Conservation (phyloP, 2,797 vertebrate species). For the Gallirallus australis region DNA sequence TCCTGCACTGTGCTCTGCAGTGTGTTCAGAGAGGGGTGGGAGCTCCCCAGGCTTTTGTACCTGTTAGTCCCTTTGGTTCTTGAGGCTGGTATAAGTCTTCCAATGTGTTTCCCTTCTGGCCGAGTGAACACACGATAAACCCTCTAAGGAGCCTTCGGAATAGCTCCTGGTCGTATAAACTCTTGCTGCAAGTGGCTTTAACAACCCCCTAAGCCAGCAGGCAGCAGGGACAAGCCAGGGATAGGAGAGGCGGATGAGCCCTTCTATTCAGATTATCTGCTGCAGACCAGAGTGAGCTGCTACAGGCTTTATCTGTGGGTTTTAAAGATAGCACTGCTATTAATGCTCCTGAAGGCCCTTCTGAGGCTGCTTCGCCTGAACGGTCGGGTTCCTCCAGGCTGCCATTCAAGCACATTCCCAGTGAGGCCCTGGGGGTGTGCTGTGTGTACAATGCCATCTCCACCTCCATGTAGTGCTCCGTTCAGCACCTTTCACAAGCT, state of each 20-base stretch:
- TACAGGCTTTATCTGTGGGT: not conserved
- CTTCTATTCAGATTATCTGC: not conserved
- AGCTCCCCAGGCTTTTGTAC: not conserved
- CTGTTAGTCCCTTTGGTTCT: not conserved
- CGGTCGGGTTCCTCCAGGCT: not conserved
- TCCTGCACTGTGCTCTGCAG: not conserved
- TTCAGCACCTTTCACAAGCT: slow-evolving; percentile 19
- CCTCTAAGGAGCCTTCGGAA: not conserved
- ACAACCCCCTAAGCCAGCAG: not conserved
- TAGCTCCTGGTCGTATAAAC: not conserved
- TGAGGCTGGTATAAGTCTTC: not conserved
- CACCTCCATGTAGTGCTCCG: not conserved
- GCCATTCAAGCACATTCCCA: not conserved
- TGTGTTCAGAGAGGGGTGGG: not conserved
- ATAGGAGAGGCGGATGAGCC: not conserved
- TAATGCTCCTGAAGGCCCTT: not conserved
- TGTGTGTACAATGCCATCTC: not conserved
- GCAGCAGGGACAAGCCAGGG: not conserved
- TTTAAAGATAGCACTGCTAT: not conserved
- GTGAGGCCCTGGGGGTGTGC: not conserved
- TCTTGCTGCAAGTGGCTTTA: not conserved
- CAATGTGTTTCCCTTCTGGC: not conserved
- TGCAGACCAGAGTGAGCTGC: not conserved
- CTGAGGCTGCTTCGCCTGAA: not conserved
- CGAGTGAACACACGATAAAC: not conserved